These are phyloP conservation scores for Eudyptes chrysolophus DNA, from an alignment of 2,113 vertebrate species.

Conservation along the genomic window DNA sequence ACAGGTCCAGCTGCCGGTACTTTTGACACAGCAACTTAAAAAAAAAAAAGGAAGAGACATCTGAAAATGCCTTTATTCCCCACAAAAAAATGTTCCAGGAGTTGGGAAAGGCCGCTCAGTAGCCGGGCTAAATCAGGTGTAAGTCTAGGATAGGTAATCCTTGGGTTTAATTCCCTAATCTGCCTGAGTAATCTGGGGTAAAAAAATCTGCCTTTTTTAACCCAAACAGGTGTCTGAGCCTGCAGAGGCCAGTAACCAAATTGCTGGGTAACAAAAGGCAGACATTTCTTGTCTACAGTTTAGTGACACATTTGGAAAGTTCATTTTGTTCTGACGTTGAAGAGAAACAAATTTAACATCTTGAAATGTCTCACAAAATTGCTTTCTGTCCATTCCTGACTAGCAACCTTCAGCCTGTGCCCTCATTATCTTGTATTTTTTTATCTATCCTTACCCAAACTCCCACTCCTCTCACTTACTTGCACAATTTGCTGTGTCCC, in stretches of 20 bases:
- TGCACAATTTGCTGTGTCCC: background rate
- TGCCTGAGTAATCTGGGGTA: rapidly evolving
- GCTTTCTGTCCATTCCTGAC: background rate
- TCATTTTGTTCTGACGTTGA: background rate
- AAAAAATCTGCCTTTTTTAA: background rate
- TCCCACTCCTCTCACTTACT: background rate
- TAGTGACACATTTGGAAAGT: background rate
- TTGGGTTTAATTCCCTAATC: background rate
- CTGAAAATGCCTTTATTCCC: background rate
- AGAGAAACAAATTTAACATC: background rate
- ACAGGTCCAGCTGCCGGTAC: background rate
- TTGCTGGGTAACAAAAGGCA: background rate
- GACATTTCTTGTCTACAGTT: background rate
- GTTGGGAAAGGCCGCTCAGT: background rate
- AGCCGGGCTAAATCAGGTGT: background rate
- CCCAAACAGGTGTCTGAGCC: background rate
- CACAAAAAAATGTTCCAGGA: background rate
- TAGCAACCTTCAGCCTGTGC: background rate
- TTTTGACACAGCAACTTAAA: background rate
- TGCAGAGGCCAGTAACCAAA: background rate
- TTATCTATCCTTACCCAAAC: background rate
- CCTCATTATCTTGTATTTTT: background rate
- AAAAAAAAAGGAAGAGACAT: background rate
- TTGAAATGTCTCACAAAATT: background rate
- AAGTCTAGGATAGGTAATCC: background rate